Evolutionary conservation across 2,797 vertebrate species (phyloP).

Genomic region (Haliaeetus albicilla): DNA sequence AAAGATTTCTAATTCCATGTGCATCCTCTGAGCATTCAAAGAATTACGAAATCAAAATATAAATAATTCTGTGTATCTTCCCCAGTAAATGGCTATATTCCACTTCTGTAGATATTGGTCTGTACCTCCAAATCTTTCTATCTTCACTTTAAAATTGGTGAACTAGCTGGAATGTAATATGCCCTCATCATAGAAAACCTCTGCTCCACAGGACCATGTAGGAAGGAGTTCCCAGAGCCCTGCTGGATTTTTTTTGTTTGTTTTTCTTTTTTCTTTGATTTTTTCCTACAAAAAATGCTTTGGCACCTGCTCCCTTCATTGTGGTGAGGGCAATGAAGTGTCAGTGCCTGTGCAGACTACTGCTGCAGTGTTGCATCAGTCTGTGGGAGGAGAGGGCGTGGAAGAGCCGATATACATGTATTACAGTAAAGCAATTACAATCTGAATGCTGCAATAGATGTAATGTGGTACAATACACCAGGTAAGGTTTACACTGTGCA

Average conservation of each 20-base stretch:
- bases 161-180: background rate
- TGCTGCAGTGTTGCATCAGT: background rate
- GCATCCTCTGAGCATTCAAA: background rate
- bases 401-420: background rate
- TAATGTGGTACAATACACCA: background rate
- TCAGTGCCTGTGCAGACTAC: background rate
- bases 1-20: background rate
- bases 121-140: background rate
- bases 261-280: background rate
- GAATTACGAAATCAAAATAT: background rate
- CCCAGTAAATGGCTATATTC: background rate
- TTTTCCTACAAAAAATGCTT: background rate
- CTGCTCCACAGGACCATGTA: background rate
- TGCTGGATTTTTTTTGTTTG: background rate
- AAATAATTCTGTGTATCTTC: background rate
- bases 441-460: background rate
- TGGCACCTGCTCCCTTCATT: background rate
- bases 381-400: background rate
- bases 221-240: background rate
- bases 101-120: background rate
- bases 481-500: background rate
- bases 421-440: background rate
- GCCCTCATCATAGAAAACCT: background rate
- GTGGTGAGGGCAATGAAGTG: background rate
- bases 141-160: background rate